Percentiles rank a stretch among this genome's conserved stretches.
Conservation (phyloP, 2,113 vertebrate species). For the Lanius collurio region DNA sequence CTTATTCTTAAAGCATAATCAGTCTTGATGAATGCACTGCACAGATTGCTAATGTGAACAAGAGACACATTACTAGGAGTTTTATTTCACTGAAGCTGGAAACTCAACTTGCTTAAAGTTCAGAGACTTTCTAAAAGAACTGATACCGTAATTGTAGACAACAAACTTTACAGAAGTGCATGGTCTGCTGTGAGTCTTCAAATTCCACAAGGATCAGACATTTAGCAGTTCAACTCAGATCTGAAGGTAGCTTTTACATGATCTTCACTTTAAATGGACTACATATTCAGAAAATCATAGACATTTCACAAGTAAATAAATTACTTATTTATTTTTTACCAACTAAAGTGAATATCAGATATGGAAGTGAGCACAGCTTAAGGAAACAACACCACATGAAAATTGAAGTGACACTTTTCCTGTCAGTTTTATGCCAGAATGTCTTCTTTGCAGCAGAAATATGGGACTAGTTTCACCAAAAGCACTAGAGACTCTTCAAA, state of each 20-base stretch:
- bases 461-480: neutral
- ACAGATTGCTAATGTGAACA: neutral
- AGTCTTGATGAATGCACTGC: neutral
- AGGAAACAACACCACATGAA: neutral
- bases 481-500: neutral
- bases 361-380: neutral
- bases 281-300: neutral
- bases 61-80: neutral
- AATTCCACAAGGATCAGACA: neutral
- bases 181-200: neutral
- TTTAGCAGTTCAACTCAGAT: neutral
- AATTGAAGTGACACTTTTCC: neutral
- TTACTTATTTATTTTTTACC: neutral
- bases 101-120: neutral
- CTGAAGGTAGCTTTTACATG: neutral
- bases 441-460: neutral
- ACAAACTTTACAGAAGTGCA: neutral
- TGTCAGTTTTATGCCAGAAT: neutral
- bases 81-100: neutral
- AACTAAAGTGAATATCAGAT: neutral
- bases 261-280: neutral
- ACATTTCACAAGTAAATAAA: neutral
- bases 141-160: neutral
- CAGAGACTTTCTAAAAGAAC: neutral
- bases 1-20: conserved; percentile 4